Conservation (phyloP, 2,797 vertebrate genomes). For the Dryobates pubescens region DNA sequence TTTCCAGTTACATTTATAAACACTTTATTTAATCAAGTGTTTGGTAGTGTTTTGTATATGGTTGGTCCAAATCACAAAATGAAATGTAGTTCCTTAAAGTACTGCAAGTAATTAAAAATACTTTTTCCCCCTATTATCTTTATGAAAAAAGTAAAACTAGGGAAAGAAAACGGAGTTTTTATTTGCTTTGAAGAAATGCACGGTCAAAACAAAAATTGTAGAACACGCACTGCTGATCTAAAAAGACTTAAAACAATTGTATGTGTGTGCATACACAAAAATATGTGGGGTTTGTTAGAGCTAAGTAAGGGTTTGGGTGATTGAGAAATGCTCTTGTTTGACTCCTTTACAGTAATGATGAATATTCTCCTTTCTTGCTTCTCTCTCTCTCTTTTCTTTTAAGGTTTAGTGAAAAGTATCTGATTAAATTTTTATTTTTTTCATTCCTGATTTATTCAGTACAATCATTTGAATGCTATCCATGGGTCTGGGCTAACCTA, state of each 20-base stretch:
- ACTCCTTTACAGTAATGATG: background rate
- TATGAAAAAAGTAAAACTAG: background rate
- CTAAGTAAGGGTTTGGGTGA: background rate
- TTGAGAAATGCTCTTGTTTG: background rate
- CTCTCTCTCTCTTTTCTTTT: background rate
- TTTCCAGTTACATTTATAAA: slow-evolving; percentile 18
- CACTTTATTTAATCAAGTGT: background rate
- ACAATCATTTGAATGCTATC: background rate
- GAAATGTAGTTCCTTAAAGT: background rate
- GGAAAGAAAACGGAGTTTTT: background rate
- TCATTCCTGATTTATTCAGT: background rate
- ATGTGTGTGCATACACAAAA: background rate
- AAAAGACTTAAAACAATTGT: background rate
- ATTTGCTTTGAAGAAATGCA: slow-evolving; percentile 3
- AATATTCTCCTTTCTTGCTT: background rate
- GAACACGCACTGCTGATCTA: background rate
- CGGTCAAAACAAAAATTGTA: background rate
- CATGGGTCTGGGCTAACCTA: background rate
- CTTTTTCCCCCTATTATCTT: background rate
- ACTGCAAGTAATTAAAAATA: background rate
- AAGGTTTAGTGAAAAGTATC: background rate
- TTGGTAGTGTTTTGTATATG: slow-evolving; percentile 7
- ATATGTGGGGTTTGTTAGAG: background rate
- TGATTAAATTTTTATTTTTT: background rate
- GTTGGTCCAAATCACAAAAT: slow-evolving; percentile 3